A percentile compares a stretch with the other conserved stretches of the same genome.
phyloP scores from a whole-genome alignment of 2,113 vertebrate species.

The Zapornia atra region DNA sequence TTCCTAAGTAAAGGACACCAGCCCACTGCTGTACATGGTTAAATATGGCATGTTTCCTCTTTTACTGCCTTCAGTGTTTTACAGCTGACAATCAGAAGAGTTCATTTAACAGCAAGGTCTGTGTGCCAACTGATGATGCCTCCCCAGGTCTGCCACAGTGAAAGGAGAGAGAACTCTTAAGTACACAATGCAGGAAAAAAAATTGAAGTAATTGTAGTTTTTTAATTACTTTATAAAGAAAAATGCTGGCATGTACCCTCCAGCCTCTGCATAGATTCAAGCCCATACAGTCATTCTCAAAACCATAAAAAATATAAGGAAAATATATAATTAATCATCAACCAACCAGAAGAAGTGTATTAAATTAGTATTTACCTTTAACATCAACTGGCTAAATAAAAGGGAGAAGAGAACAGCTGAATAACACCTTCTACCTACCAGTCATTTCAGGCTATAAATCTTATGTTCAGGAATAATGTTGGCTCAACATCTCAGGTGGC shows the following conservation, averaged over 20 bases:
- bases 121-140: not conserved
- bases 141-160: not conserved
- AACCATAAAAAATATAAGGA: not conserved
- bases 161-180: not conserved
- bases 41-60: not conserved
- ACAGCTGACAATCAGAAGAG: not conserved
- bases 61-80: not conserved
- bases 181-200: not conserved
- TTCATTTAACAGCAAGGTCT: not conserved
- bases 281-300: not conserved
- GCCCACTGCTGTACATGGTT: not conserved
- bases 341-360: not conserved
- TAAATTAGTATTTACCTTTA: conserved; percentile 7
- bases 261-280: not conserved
- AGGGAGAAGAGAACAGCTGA: not conserved
- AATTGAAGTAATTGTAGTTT: not conserved
- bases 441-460: not conserved
- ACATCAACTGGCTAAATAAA: not conserved
- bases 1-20: not conserved
- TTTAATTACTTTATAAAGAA: conserved; percentile 15
- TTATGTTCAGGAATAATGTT: not conserved
- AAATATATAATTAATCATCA: not conserved
- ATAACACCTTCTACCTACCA: not conserved
- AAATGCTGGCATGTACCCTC: conserved; percentile 19
- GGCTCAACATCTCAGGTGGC: not conserved